These are phyloP conservation scores for Prunella strophiata DNA, from an alignment of 2,797 vertebrate species.

Conservation along the genomic window DNA sequence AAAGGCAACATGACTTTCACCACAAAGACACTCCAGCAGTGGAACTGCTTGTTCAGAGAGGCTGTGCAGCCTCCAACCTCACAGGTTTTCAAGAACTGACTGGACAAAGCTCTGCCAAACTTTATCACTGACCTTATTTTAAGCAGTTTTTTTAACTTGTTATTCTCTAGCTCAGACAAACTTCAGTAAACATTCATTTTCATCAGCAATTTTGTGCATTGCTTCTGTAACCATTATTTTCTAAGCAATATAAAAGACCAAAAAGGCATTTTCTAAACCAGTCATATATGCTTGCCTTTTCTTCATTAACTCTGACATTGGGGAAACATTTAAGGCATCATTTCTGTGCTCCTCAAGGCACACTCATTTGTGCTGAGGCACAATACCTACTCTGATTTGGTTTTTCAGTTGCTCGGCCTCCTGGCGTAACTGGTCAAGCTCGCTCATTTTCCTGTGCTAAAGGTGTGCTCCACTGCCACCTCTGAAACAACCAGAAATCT, in stretches of 20 bases:
- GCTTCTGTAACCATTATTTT: neutral
- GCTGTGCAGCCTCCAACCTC: neutral
- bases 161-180: neutral
- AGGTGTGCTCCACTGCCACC: conserved; percentile 86
- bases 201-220: neutral
- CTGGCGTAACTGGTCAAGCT: conserved; percentile 98
- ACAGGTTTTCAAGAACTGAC: neutral
- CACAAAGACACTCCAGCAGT: neutral
- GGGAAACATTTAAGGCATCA: neutral
- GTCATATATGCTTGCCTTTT: neutral
- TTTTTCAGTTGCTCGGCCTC: conserved; percentile 98
- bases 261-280: neutral
- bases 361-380: neutral
- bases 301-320: neutral
- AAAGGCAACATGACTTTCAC: neutral
- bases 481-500: conserved; percentile 89
- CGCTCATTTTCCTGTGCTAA: conserved; percentile 96
- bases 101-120: neutral
- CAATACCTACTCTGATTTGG: conserved; percentile 91
- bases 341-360: neutral
- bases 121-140: neutral
- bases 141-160: neutral
- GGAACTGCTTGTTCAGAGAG: neutral
- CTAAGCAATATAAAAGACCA: neutral
- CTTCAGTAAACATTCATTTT: neutral